These are phyloP conservation scores for Micromussa lordhowensis DNA, from an alignment of 92 coral and sea anemone genomes.

Conservation along the genomic window DNA sequence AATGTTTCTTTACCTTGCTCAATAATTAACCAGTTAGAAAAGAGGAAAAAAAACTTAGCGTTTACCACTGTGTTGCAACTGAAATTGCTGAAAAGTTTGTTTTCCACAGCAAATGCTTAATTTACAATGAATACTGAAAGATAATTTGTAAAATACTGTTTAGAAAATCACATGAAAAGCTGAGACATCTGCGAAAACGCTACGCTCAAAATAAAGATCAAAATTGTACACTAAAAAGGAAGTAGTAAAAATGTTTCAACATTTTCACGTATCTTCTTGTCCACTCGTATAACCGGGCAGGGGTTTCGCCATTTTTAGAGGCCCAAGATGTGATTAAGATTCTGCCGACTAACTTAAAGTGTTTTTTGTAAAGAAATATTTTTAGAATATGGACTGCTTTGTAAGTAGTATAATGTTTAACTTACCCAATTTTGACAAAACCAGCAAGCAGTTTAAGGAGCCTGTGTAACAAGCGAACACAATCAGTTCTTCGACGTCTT, in stretches of 20 bases:
- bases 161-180: no score
- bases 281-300: no score
- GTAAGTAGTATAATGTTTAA: neutral
- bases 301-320: neutral
- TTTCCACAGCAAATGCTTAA: no score
- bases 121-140: no score
- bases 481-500: constrained; percentile 7
- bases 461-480: constrained; percentile 8
- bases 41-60: neutral
- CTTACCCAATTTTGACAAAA: constrained; percentile 1
- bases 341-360: neutral
- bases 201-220: no score
- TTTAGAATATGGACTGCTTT: neutral
- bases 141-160: no score
- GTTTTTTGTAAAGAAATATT: neutral
- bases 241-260: no score
- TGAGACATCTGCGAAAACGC: no score
- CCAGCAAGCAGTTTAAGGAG: neutral
- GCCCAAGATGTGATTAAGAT: neutral
- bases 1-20: neutral
- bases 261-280: no score
- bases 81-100: no score
- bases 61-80: neutral
- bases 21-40: neutral
- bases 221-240: no score